Conservation (phyloP, 2,797 vertebrate species). For the Neosalanx taihuensis region DNA sequence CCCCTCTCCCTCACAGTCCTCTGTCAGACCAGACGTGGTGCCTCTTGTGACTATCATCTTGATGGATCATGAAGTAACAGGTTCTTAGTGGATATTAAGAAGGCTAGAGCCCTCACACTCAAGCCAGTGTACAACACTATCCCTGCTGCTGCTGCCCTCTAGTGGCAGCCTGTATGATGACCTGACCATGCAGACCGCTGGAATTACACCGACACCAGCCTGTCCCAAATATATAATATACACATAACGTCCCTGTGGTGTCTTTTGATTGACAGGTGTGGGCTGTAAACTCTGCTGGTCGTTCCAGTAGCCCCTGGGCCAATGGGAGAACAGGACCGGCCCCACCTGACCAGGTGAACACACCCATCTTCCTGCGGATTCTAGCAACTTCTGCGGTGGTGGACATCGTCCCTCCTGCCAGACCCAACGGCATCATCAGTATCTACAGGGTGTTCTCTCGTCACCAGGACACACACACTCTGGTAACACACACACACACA, state of each 20-base stretch:
- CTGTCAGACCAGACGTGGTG: slow-evolving; percentile 85
- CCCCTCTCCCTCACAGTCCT: neutral
- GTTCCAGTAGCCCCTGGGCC: slow-evolving; percentile 77
- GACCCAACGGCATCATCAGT: slow-evolving; percentile 83
- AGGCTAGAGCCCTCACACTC: slow-evolving; percentile 96
- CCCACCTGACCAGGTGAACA: slow-evolving; percentile 81
- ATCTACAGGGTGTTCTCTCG: slow-evolving; percentile 85
- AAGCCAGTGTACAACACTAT: slow-evolving; percentile 89
- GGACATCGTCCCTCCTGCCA: slow-evolving; percentile 77
- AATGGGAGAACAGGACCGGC: slow-evolving; percentile 81
- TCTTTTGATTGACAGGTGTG: slow-evolving; percentile 74
- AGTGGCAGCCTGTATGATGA: slow-evolving; percentile 96
- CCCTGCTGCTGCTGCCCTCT: slow-evolving; percentile 77
- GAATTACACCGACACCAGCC: slow-evolving; percentile 97
- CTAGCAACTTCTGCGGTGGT: slow-evolving; percentile 82
- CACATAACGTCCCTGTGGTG: too few species aligned
- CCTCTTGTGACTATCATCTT: slow-evolving; percentile 99
- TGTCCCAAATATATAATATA: slow-evolving; percentile 90
- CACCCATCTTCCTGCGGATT: slow-evolving; percentile 72
- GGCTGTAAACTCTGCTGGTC: slow-evolving; percentile 84
- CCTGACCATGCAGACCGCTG: slow-evolving; percentile 97
- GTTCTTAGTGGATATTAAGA: slow-evolving; percentile 81
- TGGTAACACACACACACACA: slow-evolving; percentile 72
- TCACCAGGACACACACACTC: slow-evolving; percentile 48
- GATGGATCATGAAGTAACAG: slow-evolving; percentile 98